Evolutionary conservation across 2,888 invertebrate genomes (phyloP).

Genomic region (Cenopis cana): DNA sequence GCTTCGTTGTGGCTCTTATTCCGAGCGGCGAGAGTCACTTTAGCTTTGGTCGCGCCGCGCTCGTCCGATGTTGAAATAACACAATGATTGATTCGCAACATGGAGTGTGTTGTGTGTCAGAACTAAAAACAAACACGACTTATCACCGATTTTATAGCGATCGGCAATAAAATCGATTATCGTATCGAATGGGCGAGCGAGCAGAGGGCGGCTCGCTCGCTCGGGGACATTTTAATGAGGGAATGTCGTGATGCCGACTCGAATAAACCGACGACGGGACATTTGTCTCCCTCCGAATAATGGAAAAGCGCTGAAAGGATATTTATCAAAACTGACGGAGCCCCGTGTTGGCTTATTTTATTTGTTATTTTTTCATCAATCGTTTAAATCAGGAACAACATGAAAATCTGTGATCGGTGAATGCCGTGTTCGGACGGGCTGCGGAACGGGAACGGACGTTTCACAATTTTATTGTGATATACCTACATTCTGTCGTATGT

Average conservation of each 20-base stretch:
- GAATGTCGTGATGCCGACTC: constrained; percentile 71
- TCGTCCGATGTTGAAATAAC: constrained; percentile 64
- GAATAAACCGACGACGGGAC: constrained; percentile 63
- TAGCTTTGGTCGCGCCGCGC: constrained; percentile 56
- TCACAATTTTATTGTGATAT: constrained; percentile 50
- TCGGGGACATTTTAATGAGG: constrained; percentile 75
- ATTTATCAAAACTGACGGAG: constrained; percentile 72
- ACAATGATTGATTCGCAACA: constrained; percentile 68
- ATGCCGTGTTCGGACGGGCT: constrained; percentile 42
- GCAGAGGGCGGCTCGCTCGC: constrained; percentile 57
- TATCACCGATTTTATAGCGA: constrained; percentile 70
- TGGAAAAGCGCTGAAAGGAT: constrained; percentile 73
- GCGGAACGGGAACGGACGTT: constrained; percentile 50
- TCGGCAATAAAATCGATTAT: constrained; percentile 78
- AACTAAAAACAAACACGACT: constrained; percentile 66
- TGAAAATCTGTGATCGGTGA: constrained; percentile 51
- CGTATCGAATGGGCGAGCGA: constrained; percentile 60
- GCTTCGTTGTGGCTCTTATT: neutral
- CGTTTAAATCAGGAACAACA: constrained; percentile 53
- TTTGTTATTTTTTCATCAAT: constrained; percentile 61
- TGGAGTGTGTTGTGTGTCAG: constrained; percentile 64
- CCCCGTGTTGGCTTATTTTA: constrained; percentile 62
- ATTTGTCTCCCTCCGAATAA: constrained; percentile 77
- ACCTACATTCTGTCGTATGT: constrained; percentile 51
- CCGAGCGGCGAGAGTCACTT: constrained; percentile 5